These are phyloP conservation scores for Microdon myrmicae DNA, from an alignment of 2,888 invertebrate genomes.

Conservation along the genomic window DNA sequence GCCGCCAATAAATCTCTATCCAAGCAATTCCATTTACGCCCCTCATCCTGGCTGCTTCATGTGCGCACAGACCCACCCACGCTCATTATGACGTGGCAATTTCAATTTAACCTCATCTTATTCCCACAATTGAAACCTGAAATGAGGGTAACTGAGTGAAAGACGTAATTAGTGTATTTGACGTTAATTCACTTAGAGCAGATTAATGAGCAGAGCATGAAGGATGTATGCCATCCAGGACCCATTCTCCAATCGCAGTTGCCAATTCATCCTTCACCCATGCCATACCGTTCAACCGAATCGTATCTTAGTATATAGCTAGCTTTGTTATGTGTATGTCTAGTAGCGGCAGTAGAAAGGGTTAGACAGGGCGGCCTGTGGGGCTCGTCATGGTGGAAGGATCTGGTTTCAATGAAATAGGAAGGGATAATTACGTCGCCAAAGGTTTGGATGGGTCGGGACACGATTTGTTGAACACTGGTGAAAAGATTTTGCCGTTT, in stretches of 20 bases:
- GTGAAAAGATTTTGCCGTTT: no score
- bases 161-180: constrained; percentile 56
- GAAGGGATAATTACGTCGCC: constrained; percentile 42
- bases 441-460: constrained; percentile 29
- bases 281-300: constrained; percentile 13
- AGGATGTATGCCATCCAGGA: constrained; percentile 39
- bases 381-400: no score
- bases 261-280: background rate
- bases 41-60: no score
- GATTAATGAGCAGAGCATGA: constrained; percentile 55
- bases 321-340: constrained; percentile 6
- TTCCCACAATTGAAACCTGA: constrained; percentile 53
- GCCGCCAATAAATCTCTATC: no score
- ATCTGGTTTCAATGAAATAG: constrained; percentile 33
- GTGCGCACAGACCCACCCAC: constrained; percentile 14
- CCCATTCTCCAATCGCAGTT: constrained; percentile 1
- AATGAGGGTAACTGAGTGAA: constrained; percentile 56
- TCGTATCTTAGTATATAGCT: constrained; percentile 21
- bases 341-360: background rate
- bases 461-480: constrained; percentile 15
- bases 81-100: constrained; percentile 50
- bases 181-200: constrained; percentile 56
- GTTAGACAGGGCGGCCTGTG: no score
- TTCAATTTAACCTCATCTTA: constrained; percentile 53
- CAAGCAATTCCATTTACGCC: no score